Base-by-base conservation (phyloP, 2,888 invertebrate species). In the Physocephala rufipes region DNA sequence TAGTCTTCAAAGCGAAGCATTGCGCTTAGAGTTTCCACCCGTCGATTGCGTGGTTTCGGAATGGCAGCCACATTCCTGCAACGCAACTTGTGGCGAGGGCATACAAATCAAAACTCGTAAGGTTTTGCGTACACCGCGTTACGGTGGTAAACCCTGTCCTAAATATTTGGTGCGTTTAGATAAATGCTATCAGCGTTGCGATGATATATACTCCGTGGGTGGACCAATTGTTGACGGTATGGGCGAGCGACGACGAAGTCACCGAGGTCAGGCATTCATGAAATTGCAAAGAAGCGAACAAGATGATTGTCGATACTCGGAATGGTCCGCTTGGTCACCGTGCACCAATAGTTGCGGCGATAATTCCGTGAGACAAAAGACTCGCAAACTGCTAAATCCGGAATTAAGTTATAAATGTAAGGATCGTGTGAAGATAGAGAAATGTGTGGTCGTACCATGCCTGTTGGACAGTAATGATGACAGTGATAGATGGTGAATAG, bases 291-390 rank as follows among this genome's bases (percentile, higher is more conserved):
- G 67, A 55, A 67, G 51, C 67, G 74, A 79, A 72, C 79, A 80
- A 19, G 85, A 82, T 24, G 89, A 89, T 73, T 92, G 92, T 79
- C 86, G 87, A 47, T 89, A 91, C 79, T 89, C 90, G 0, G 87
- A 88, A 66, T 92, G 92, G 92, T 89, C 90, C n/a, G 87, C 88
- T 12, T 92, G 92, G 92, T 89, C 90, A 3, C 89, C 90, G 0
- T 92, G 92, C 80, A 89, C 90, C 0, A 88, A 88, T 7, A 89
- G 88, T 1, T 93, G 92, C 79, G 92, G 92, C 1, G 82, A 86
- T 15, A 85, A 86, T 72, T 87, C 89, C 0, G 86, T 88, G 28
- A 87, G 88, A 49, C 88, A 89, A 75, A 84, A 89, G 63, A 89
- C 89, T 0, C 85, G 90, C 49, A 85, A 86, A 2, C 75, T 86